A percentile compares a stretch with the other conserved stretches of the same genome.
phyloP scores from a whole-genome alignment of 2,888 invertebrate species.

The Chaetogeoica ovagalla region DNA sequence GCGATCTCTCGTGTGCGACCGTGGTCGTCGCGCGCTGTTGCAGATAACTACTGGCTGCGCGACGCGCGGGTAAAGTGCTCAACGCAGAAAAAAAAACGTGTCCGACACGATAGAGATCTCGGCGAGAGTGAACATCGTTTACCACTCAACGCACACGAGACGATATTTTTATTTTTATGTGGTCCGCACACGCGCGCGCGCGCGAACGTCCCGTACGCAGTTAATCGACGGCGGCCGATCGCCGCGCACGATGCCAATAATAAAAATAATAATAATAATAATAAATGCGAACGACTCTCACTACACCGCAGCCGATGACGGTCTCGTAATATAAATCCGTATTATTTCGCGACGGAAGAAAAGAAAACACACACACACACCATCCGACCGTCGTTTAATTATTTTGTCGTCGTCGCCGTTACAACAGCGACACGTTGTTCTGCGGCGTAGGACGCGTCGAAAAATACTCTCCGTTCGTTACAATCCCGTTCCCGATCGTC shows the following conservation, averaged over 20 bases:
- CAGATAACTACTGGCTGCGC: conserved; percentile 1
- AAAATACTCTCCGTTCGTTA: too few relatives aligned
- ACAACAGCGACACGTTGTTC: too few relatives aligned
- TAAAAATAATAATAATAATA: too few relatives aligned
- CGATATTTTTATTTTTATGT: too few relatives aligned
- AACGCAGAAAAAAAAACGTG: conserved; percentile 52
- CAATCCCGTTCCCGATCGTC: too few relatives aligned
- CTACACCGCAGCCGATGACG: neutral
- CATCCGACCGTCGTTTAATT: too few relatives aligned
- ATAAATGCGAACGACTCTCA: too few relatives aligned
- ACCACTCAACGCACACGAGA: conserved; percentile 38
- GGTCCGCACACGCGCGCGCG: neutral
- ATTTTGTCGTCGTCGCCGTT: too few relatives aligned
- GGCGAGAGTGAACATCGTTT: conserved; percentile 48
- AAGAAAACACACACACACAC: too few relatives aligned
- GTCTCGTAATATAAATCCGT: neutral
- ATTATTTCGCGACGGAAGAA: too few relatives aligned
- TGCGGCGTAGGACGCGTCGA: too few relatives aligned
- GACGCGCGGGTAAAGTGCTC: conserved; percentile 35
- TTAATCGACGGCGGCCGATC: neutral
- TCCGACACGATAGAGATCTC: conserved; percentile 52
- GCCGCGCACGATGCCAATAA: conserved; percentile 4
- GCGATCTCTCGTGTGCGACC: neutral
- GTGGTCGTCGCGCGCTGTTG: neutral
- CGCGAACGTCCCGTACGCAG: too few relatives aligned